phyloP scores from a whole-genome alignment of 2,113 vertebrate species.

The Butorides virescens region DNA sequence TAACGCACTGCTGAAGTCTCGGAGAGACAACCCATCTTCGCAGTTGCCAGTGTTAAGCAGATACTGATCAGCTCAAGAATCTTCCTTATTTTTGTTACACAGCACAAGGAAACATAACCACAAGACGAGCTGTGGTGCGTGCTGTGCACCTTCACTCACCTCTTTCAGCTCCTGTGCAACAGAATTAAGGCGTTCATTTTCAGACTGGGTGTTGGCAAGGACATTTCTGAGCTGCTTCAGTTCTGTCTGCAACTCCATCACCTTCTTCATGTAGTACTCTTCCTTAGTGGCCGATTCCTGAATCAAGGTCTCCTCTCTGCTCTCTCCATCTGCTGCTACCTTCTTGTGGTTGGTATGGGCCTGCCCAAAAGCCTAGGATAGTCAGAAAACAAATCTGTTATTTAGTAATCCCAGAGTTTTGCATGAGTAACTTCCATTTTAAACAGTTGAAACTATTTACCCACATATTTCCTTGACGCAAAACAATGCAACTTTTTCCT shows the following conservation, averaged over 20 bases:
- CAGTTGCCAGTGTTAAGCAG: background rate
- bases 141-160: slow-evolving; percentile 66
- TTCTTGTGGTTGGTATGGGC: slow-evolving; percentile 94
- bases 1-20: background rate
- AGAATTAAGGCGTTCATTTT: slow-evolving; percentile 89
- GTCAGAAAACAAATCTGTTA: background rate
- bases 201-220: slow-evolving; percentile 85
- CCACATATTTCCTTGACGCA: background rate
- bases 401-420: background rate
- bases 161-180: slow-evolving; percentile 90
- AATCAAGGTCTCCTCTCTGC: slow-evolving; percentile 95
- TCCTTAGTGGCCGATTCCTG: slow-evolving; percentile 97
- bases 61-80: background rate
- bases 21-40: background rate
- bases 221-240: slow-evolving; percentile 87
- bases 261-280: slow-evolving; percentile 91
- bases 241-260: slow-evolving; percentile 93
- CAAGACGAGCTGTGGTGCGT: background rate
- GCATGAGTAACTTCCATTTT: background rate
- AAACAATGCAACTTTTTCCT: background rate
- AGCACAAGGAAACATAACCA: background rate
- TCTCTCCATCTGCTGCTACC: slow-evolving; percentile 95
- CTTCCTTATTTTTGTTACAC: background rate
- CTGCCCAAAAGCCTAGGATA: slow-evolving; percentile 91
- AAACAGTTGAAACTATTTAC: background rate